A percentile compares a stretch with the other conserved stretches of the same genome.
Conservation (phyloP, 2,797 vertebrate species). For the Sebastes nivosus region DNA sequence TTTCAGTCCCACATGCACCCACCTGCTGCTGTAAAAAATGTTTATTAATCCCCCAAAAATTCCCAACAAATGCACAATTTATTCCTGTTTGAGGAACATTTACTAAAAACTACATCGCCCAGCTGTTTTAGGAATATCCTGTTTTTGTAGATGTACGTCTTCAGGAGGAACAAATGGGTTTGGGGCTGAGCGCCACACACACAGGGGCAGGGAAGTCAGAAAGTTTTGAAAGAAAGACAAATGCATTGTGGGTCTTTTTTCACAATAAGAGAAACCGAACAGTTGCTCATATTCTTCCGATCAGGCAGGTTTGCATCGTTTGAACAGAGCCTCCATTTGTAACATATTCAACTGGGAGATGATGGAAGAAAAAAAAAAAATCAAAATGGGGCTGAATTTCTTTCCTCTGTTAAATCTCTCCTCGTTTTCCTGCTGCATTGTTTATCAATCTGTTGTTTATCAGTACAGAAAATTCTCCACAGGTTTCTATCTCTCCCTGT, state of each 20-base stretch:
- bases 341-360: conserved; percentile 30
- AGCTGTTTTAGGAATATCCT: not conserved
- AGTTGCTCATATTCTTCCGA: conserved; percentile 11
- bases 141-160: not conserved
- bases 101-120: not conserved
- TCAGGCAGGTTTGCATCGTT: conserved; percentile 16
- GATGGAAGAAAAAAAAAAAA: not conserved
- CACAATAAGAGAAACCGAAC: not conserved
- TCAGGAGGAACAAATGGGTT: not conserved
- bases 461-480: conserved; percentile 60
- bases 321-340: conserved; percentile 8
- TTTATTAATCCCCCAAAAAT: not conserved
- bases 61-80: not conserved
- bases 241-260: not conserved
- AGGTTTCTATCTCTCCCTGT: conserved; percentile 43
- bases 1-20: not conserved
- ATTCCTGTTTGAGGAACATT: not conserved
- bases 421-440: conserved; percentile 61
- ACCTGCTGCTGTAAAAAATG: not conserved
- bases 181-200: not conserved
- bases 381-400: conserved; percentile 33
- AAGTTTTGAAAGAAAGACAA: not conserved
- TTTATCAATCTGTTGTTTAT: conserved; percentile 77
- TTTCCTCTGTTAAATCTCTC: conserved; percentile 36
- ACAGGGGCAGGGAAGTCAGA: not conserved